Conservation (phyloP, 2,113 vertebrate genomes). For the Eudorcas thomsonii region DNA sequence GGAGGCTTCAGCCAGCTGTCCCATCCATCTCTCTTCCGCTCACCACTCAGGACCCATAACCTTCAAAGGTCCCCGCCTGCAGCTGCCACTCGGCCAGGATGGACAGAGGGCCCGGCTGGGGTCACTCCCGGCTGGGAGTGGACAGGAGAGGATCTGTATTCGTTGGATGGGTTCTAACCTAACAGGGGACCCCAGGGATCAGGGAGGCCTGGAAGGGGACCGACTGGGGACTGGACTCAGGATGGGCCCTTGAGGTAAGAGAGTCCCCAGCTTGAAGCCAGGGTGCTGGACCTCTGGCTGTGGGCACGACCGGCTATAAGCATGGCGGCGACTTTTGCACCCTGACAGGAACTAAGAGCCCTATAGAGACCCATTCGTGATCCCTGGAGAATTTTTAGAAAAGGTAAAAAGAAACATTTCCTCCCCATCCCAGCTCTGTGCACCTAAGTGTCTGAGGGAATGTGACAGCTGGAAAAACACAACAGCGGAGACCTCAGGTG, state of each 20-base stretch:
- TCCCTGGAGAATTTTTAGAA: neutral
- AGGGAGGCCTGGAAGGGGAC: neutral
- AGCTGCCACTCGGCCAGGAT: neutral
- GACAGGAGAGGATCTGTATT: neutral
- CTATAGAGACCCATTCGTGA: conserved; percentile 18
- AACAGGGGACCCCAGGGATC: neutral
- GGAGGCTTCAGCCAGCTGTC: neutral
- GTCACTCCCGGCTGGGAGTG: neutral
- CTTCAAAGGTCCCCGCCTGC: neutral
- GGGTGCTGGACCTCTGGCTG: neutral
- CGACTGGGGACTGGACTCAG: neutral
- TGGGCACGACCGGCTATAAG: neutral
- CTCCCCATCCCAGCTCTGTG: neutral
- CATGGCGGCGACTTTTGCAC: neutral
- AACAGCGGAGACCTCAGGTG: neutral
- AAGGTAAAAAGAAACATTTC: conserved; percentile 31
- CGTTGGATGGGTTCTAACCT: neutral
- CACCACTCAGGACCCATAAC: neutral
- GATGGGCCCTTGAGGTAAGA: neutral
- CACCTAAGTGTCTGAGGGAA: neutral
- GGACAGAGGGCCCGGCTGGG: neutral
- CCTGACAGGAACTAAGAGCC: neutral
- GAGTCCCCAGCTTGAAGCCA: neutral
- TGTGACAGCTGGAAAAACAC: neutral
- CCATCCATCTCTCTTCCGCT: neutral